phyloP scores from a whole-genome alignment of 2,113 vertebrate genomes.

The Alouatta palliata region DNA sequence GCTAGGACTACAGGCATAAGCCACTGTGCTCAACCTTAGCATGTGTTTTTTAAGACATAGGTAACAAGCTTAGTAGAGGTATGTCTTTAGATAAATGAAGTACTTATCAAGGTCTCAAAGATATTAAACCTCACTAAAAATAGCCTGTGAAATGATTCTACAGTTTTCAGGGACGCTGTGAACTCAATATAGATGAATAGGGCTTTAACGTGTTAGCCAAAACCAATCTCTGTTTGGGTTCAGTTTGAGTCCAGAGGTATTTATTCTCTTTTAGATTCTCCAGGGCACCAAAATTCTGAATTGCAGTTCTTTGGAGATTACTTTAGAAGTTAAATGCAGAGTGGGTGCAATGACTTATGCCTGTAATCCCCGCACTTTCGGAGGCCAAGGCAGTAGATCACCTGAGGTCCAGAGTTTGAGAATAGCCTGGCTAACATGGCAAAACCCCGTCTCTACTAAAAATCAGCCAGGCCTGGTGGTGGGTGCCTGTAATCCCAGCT shows the following conservation, averaged over 20 bases:
- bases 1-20: too few species aligned
- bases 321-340: neutral
- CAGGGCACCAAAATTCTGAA: constrained; percentile 42
- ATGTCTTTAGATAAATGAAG: neutral
- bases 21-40: too few species aligned
- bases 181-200: neutral
- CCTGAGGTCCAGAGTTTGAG: too few species aligned
- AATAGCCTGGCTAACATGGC: too few species aligned
- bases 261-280: constrained; percentile 47
- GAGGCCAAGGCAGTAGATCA: too few species aligned
- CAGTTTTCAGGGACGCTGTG: neutral
- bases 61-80: neutral
- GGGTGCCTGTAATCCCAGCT: too few species aligned
- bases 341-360: too few species aligned
- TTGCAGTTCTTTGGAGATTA: constrained; percentile 30
- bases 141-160: neutral
- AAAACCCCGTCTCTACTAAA: too few species aligned
- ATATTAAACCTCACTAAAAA: constrained; percentile 24
- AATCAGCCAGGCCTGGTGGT: too few species aligned
- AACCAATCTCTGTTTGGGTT: neutral
- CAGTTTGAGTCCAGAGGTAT: neutral
- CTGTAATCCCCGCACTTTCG: too few species aligned
- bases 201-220: neutral
- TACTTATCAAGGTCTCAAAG: constrained; percentile 39
- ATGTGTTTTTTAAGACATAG: neutral